Evolutionary conservation across 1,140 invertebrate genomes (phyloP).

Genomic region (Diprion similis): DNA sequence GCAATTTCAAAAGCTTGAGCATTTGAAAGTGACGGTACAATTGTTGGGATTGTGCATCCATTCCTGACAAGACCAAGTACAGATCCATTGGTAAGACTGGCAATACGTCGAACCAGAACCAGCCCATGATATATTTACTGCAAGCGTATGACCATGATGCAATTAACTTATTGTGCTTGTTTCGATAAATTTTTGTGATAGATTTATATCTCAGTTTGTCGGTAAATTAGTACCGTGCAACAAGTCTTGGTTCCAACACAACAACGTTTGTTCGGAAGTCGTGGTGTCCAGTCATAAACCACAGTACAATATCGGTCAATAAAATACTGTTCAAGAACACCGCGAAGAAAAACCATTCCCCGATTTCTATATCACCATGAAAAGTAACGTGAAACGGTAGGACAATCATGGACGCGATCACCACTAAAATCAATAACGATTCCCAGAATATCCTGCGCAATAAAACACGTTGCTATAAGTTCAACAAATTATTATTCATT

Average conservation of each 20-base stretch:
- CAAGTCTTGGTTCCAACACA: conserved; percentile 38
- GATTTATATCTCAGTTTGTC: not conserved
- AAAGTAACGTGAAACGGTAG: conserved; percentile 42
- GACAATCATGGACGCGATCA: conserved; percentile 25
- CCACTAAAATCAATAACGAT: conserved; percentile 38
- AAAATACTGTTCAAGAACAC: conserved; percentile 35
- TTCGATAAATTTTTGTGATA: conserved; percentile 16
- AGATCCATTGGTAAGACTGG: conserved; percentile 42
- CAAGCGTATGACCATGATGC: conserved; percentile 14
- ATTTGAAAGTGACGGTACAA: conserved; percentile 38
- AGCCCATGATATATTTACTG: conserved; percentile 46
- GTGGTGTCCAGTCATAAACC: conserved; percentile 52
- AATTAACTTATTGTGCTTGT: too few relatives aligned
- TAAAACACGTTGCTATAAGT: conserved; percentile 7
- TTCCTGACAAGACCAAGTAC: conserved; percentile 26
- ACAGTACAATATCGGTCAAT: conserved; percentile 35
- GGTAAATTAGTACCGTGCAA: conserved; percentile 36
- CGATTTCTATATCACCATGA: conserved; percentile 18
- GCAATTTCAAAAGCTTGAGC: conserved; percentile 47
- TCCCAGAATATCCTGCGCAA: conserved; percentile 46
- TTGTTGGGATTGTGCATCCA: conserved; percentile 21
- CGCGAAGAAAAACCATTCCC: conserved; percentile 20
- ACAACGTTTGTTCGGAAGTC: conserved; percentile 39
- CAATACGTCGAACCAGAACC: conserved; percentile 43
- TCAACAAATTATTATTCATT: conserved; percentile 6